phyloP scores from a whole-genome alignment of 2,113 vertebrate species.

The Notechis scutatus region DNA sequence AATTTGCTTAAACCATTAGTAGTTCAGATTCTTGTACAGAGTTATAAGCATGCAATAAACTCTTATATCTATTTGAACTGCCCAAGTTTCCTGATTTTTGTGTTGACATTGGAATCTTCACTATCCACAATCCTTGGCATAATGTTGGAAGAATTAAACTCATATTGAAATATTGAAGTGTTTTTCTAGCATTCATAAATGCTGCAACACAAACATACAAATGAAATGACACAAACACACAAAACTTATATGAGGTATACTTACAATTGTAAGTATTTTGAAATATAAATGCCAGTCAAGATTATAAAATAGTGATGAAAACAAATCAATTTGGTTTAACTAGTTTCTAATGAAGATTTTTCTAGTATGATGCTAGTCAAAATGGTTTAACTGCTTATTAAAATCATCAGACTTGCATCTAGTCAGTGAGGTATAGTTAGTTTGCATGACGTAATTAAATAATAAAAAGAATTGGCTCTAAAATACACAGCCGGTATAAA shows the following conservation, averaged over 20 bases:
- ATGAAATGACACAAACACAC: background rate
- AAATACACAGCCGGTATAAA: constrained; percentile 70
- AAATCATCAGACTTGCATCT: constrained; percentile 33
- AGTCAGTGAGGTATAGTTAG: constrained; percentile 52
- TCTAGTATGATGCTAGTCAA: constrained; percentile 2
- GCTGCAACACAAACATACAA: background rate
- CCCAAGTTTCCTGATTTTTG: background rate
- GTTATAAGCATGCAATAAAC: background rate
- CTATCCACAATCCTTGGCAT: background rate
- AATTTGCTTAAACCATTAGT: background rate
- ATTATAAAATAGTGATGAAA: constrained; percentile 7
- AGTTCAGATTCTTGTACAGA: background rate
- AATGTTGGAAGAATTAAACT: background rate
- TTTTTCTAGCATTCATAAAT: constrained; percentile 22
- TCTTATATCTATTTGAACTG: background rate
- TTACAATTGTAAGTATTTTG: background rate
- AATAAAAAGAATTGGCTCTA: constrained; percentile 22
- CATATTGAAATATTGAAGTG: constrained; percentile 1
- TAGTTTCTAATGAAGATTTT: background rate
- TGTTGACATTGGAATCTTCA: background rate
- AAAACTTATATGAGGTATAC: background rate
- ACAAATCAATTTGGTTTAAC: background rate
- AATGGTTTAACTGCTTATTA: background rate
- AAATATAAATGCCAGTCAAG: constrained; percentile 23
- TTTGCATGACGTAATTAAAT: constrained; percentile 1